phyloP scores from a whole-genome alignment of 1,140 invertebrate species.

The silkworm (Bombyx mori) region DNA sequence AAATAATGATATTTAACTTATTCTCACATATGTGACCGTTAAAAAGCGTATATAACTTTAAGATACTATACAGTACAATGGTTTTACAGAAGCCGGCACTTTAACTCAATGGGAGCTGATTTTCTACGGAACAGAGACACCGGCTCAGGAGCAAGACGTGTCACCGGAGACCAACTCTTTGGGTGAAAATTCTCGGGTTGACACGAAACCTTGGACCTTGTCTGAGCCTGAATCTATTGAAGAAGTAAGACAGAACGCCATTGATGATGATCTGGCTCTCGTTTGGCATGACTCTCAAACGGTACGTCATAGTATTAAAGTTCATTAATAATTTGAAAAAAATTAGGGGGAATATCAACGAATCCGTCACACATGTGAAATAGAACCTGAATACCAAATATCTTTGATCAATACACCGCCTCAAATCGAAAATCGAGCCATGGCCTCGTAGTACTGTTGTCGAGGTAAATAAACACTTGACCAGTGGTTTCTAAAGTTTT shows the following conservation, averaged over 20 bases:
- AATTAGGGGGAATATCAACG: too few relatives aligned
- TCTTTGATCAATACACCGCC: too few relatives aligned
- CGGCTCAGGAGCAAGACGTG: constrained; percentile 70
- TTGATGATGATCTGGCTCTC: constrained; percentile 45
- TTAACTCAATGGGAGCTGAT: constrained; percentile 80
- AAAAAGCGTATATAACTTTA: background rate
- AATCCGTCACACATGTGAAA: too few relatives aligned
- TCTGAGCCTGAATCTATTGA: constrained; percentile 25
- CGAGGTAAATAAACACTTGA: too few relatives aligned
- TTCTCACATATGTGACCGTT: too few relatives aligned
- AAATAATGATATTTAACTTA: too few relatives aligned
- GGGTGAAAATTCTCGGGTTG: background rate
- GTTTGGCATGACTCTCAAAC: constrained; percentile 53
- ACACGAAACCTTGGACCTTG: constrained; percentile 21
- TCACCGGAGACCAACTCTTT: constrained; percentile 35
- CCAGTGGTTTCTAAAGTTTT: too few relatives aligned
- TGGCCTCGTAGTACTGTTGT: too few relatives aligned
- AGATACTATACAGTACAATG: background rate
- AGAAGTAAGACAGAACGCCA: constrained; percentile 37
- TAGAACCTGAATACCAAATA: too few relatives aligned
- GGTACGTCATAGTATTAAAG: constrained; percentile 22
- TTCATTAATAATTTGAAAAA: too few relatives aligned
- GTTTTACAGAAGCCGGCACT: constrained; percentile 52
- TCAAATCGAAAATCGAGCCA: too few relatives aligned
- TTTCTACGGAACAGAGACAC: constrained; percentile 81